Conservation (phyloP, 2,888 invertebrate species). For the Ligdia adustata region DNA sequence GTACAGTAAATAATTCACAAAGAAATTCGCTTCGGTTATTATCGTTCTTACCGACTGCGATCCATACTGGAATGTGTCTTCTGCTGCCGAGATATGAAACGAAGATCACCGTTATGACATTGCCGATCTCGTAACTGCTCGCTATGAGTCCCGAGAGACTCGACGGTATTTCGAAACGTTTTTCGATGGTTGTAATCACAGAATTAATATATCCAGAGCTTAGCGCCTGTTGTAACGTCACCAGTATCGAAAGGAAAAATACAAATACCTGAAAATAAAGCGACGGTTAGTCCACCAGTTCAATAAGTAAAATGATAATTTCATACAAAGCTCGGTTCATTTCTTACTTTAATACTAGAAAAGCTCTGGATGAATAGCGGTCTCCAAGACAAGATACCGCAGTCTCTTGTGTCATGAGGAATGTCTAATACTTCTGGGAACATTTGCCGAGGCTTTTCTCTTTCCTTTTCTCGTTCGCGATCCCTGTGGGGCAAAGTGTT, state of each 20-base stretch:
- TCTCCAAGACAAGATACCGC: conserved; percentile 94
- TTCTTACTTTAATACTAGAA: conserved; percentile 93
- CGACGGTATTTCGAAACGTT: conserved; percentile 96
- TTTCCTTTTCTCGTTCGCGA: conserved; percentile 81
- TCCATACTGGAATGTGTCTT: conserved; percentile 97
- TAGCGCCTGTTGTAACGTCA: conserved; percentile 94
- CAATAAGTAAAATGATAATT: conserved; percentile 2
- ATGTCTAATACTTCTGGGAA: conserved; percentile 86
- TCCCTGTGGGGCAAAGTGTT: conserved; percentile 58
- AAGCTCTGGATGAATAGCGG: conserved; percentile 93
- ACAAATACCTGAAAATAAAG: conserved; percentile 90
- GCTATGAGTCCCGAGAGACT: conserved; percentile 96
- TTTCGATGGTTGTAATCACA: conserved; percentile 98
- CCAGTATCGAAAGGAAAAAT: conserved; percentile 93
- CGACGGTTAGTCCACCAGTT: conserved; percentile 12
- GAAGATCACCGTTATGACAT: conserved; percentile 97
- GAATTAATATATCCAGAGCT: conserved; percentile 97
- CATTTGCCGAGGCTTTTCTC: conserved; percentile 83
- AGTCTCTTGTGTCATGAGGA: conserved; percentile 90
- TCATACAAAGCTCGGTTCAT: conserved; percentile 1
- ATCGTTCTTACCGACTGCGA: conserved; percentile 89
- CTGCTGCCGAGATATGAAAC: conserved; percentile 97
- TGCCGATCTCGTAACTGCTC: conserved; percentile 97
- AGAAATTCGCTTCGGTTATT: background rate
- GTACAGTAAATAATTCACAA: no score